These are phyloP conservation scores for Hydrotaea cyrtoneurina DNA, from an alignment of 2,888 invertebrate genomes.

Conservation along the genomic window DNA sequence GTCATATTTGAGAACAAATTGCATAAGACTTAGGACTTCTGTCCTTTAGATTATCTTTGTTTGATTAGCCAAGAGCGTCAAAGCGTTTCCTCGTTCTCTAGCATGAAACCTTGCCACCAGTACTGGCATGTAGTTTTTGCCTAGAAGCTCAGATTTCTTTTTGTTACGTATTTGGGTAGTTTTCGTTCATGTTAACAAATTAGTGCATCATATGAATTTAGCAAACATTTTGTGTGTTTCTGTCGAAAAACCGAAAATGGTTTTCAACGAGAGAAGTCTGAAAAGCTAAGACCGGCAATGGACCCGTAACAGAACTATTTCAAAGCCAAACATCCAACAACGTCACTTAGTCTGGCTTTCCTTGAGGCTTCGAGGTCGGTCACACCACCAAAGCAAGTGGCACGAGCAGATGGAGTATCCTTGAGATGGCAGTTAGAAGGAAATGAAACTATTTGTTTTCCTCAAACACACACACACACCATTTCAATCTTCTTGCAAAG, in stretches of 20 bases:
- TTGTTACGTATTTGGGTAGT: too few relatives aligned
- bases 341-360: background rate
- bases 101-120: too few relatives aligned
- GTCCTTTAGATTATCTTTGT: too few relatives aligned
- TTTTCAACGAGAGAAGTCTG: background rate
- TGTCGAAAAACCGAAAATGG: background rate
- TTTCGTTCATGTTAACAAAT: slow-evolving; percentile 42
- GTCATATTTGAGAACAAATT: too few relatives aligned
- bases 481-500: background rate
- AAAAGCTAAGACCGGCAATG: too few relatives aligned
- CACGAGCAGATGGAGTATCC: background rate
- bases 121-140: too few relatives aligned
- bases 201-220: slow-evolving; percentile 51
- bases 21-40: too few relatives aligned
- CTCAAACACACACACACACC: slow-evolving; percentile 13
- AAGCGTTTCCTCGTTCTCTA: too few relatives aligned
- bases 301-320: too few relatives aligned
- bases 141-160: too few relatives aligned
- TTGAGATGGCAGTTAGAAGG: background rate
- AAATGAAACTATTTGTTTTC: slow-evolving; percentile 37
- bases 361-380: background rate
- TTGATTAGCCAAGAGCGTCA: too few relatives aligned
- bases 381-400: slow-evolving; percentile 27
- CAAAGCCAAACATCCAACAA: background rate
- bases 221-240: slow-evolving; percentile 13